These are phyloP conservation scores for Chaenogobius annularis DNA, from an alignment of 2,113 vertebrate species.

Conservation along the genomic window DNA sequence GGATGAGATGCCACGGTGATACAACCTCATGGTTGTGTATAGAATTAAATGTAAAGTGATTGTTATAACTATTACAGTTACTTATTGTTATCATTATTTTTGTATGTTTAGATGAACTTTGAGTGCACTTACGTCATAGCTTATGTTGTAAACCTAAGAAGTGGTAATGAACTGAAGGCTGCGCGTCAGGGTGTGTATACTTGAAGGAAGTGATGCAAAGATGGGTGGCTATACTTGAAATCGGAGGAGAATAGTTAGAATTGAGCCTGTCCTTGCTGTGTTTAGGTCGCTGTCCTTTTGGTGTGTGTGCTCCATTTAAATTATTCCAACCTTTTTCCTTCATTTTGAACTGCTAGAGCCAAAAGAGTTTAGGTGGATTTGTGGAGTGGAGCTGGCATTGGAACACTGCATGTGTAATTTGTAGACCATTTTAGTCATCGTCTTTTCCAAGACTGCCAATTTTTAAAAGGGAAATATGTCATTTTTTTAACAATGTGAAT, in stretches of 20 bases:
- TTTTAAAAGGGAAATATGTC: constrained; percentile 66
- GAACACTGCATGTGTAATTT: constrained; percentile 59
- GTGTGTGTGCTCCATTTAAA: constrained; percentile 56
- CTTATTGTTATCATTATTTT: constrained; percentile 72
- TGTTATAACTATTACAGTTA: constrained; percentile 71
- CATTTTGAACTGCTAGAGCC: constrained; percentile 40
- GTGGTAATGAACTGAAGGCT: constrained; percentile 51
- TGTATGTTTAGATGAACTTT: constrained; percentile 73
- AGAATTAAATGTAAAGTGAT: constrained; percentile 75
- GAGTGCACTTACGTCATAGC: constrained; percentile 77
- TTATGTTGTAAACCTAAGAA: constrained; percentile 77
- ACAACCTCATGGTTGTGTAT: constrained; percentile 63
- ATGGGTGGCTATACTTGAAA: constrained; percentile 65
- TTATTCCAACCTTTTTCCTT: constrained; percentile 29
- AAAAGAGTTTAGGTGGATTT: constrained; percentile 6
- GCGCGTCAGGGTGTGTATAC: constrained; percentile 57
- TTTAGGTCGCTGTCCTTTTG: constrained; percentile 46
- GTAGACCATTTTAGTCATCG: constrained; percentile 50
- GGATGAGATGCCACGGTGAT: constrained; percentile 62
- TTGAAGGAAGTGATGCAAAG: constrained; percentile 70
- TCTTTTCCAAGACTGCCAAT: constrained; percentile 59
- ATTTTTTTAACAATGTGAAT: constrained; percentile 70
- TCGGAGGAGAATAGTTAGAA: constrained; percentile 23
- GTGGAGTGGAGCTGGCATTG: not conserved
- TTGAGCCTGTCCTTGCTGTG: constrained; percentile 39